These are phyloP conservation scores for Enteromius treurensis DNA, from an alignment of 2,797 vertebrate genomes.

Conservation along the genomic window DNA sequence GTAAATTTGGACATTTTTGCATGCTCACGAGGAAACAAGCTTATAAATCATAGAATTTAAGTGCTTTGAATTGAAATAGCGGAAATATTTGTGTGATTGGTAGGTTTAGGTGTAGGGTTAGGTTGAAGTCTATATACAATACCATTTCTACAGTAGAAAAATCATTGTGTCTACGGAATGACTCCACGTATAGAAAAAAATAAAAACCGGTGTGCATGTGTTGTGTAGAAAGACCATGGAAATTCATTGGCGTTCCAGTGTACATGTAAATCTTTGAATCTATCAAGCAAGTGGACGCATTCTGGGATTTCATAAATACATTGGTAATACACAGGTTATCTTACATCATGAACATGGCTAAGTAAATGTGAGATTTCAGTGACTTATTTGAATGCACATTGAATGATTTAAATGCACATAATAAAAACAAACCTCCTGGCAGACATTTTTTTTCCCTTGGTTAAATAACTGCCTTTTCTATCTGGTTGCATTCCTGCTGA, in stretches of 20 bases:
- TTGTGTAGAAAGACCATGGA: not conserved
- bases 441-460: not conserved
- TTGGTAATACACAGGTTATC: not conserved
- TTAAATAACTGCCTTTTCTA: not conserved
- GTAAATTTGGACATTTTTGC: too few species aligned
- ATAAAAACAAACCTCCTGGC: not conserved
- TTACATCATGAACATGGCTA: not conserved
- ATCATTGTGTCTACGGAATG: too few species aligned
- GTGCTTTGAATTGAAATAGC: not conserved
- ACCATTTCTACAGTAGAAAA: too few species aligned
- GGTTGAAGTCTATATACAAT: too few species aligned
- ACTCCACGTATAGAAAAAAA: too few species aligned
- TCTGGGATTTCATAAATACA: not conserved
- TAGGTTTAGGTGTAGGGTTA: not conserved
- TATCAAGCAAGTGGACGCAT: not conserved
- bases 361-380: not conserved
- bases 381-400: too few species aligned
- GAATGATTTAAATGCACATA: not conserved
- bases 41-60: not conserved
- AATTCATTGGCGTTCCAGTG: too few species aligned
- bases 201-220: too few species aligned
- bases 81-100: not conserved
- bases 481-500: not conserved
- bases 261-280: not conserved
- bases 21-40: not conserved